phyloP scores from a whole-genome alignment of 2,888 invertebrate genomes.

The Harmothoe impar region DNA sequence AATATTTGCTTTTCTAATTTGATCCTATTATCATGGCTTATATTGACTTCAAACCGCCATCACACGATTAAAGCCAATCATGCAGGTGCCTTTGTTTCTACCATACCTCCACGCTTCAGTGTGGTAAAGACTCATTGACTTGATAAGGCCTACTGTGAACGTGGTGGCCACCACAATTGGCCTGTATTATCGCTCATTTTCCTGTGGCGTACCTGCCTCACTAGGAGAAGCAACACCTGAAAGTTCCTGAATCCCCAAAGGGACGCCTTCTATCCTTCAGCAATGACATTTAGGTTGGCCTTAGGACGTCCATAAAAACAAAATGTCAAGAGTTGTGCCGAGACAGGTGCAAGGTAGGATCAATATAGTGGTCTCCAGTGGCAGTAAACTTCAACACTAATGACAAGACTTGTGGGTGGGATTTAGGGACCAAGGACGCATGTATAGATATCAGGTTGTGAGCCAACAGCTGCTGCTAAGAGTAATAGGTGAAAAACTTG shows the following conservation, averaged over 20 bases:
- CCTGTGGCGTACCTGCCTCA: neutral
- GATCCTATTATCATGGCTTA: too few relatives aligned
- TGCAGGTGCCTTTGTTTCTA: neutral
- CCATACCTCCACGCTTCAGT: neutral
- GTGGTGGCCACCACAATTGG: neutral
- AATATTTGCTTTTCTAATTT: too few relatives aligned
- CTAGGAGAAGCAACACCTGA: neutral
- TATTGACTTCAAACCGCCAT: neutral
- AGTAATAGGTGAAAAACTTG: too few relatives aligned
- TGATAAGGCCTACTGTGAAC: neutral
- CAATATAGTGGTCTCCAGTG: neutral
- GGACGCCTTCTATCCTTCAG: too few relatives aligned
- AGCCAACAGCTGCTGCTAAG: too few relatives aligned
- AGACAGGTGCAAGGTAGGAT: slow-evolving; percentile 20
- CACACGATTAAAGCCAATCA: neutral
- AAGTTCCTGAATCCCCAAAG: too few relatives aligned
- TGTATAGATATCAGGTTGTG: neutral
- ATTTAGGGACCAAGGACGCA: too few relatives aligned
- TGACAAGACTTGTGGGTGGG: too few relatives aligned
- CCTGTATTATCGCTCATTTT: slow-evolving; percentile 23
- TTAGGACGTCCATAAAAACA: neutral
- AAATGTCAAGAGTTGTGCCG: neutral
- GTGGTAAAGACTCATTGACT: neutral
- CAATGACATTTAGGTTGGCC: too few relatives aligned
- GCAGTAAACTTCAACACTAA: too few relatives aligned